These are phyloP conservation scores for Cliona cf. orientalis DNA, from an alignment of 37 sponge, comb jelly and placozoan genomes.

Conservation along the genomic window DNA sequence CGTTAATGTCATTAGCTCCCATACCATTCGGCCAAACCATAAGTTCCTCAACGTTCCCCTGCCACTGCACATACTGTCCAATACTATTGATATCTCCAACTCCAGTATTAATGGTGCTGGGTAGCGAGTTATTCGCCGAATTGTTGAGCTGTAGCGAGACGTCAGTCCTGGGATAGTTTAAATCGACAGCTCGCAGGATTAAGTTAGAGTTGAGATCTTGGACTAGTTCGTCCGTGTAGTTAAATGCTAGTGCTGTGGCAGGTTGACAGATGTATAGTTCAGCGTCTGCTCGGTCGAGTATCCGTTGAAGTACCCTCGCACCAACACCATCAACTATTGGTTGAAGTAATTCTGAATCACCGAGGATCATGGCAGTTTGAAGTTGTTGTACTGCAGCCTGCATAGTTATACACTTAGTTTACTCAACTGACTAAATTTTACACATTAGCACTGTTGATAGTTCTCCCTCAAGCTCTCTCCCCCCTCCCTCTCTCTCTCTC, in stretches of 20 bases:
- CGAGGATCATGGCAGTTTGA: background rate
- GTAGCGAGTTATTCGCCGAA: conserved; percentile 41
- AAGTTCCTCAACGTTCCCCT: conserved; percentile 24
- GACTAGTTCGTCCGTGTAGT: conserved; percentile 77
- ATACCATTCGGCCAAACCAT: conserved; percentile 42
- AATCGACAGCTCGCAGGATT: background rate
- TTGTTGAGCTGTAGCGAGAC: conserved; percentile 59
- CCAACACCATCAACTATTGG: background rate
- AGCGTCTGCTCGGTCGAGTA: conserved; percentile 12
- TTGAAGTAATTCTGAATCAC: background rate
- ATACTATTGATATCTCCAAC: conserved; percentile 29
- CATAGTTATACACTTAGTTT: conserved; percentile 10
- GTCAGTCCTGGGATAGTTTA: conserved; percentile 32
- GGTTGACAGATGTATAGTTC: conserved; percentile 42
- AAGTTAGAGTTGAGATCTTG: conserved; percentile 27
- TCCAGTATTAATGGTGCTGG: conserved; percentile 77
- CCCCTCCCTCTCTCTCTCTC: no score
- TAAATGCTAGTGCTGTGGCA: conserved; percentile 63
- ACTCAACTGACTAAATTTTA: no score
- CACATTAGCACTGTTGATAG: background rate
- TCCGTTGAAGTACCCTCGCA: background rate
- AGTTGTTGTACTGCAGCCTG: conserved; percentile 54
- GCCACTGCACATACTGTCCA: conserved; percentile 78
- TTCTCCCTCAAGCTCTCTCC: background rate
- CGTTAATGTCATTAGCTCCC: conserved; percentile 71